phyloP scores from a whole-genome alignment of 2,797 vertebrate species.

The Rhinatrema bivittatum region DNA sequence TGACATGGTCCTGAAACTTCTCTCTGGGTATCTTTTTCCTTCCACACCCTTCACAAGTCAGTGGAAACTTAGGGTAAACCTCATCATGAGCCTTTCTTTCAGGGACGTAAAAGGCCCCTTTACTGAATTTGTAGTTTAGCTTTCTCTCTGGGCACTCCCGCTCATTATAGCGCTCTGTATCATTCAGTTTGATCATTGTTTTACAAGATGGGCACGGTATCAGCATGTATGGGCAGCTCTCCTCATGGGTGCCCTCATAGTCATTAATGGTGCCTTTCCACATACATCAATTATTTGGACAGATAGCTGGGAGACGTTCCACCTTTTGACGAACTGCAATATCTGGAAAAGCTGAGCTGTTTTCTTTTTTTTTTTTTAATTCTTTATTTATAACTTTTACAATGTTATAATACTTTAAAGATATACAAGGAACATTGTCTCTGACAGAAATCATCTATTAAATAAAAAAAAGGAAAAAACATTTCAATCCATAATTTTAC shows the following conservation, averaged over 20 bases:
- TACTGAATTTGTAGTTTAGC: constrained; percentile 76
- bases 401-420: too few species aligned
- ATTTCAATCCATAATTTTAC: too few species aligned
- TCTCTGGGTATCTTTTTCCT: constrained; percentile 86
- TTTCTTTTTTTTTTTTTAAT: too few species aligned
- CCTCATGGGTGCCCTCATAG: constrained; percentile 74
- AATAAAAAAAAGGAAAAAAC: too few species aligned
- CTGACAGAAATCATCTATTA: too few species aligned
- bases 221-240: constrained; percentile 58
- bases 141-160: constrained; percentile 68
- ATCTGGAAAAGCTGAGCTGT: constrained; percentile 92
- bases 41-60: constrained; percentile 87
- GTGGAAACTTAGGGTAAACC: constrained; percentile 79
- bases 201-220: constrained; percentile 63
- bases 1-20: constrained; percentile 85
- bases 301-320: constrained; percentile 82
- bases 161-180: constrained; percentile 67
- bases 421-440: too few species aligned
- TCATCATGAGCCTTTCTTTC: constrained; percentile 78
- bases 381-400: too few species aligned
- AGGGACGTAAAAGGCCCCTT: constrained; percentile 58
- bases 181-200: constrained; percentile 44
- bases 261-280: constrained; percentile 87
- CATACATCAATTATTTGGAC: constrained; percentile 69
- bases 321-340: constrained; percentile 91